phyloP scores from a whole-genome alignment of 2,888 invertebrate genomes.

The Lypha dubia region DNA sequence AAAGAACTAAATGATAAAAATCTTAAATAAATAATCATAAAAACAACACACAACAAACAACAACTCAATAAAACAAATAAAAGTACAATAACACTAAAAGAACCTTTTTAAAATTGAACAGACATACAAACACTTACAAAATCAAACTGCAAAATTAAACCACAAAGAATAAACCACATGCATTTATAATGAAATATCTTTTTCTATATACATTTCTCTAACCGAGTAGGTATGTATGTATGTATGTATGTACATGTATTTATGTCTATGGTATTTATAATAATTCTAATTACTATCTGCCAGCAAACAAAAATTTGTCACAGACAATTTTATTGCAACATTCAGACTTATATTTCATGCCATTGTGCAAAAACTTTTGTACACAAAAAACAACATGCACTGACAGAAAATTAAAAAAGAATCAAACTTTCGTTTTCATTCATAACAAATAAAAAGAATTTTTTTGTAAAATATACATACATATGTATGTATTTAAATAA shows the following conservation, averaged over 20 bases:
- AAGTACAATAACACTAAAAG: slow-evolving; percentile 73
- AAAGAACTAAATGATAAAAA: slow-evolving; percentile 56
- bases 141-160: background rate
- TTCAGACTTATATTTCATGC: background rate
- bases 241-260: too few relatives aligned
- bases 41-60: slow-evolving; percentile 52
- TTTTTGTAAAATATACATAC: too few relatives aligned
- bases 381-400: background rate
- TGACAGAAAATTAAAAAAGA: slow-evolving; percentile 27
- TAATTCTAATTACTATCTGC: slow-evolving; percentile 42
- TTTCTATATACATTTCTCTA: background rate
- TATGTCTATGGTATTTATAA: background rate
- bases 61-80: slow-evolving; percentile 47
- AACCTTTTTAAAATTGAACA: slow-evolving; percentile 5
- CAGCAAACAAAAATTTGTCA: background rate
- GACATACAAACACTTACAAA: too few relatives aligned
- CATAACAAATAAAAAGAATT: slow-evolving; percentile 17
- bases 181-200: background rate
- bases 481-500: background rate
- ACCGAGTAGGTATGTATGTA: too few relatives aligned
- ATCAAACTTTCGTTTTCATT: slow-evolving; percentile 69
- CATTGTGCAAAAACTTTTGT: background rate
- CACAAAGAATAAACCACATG: too few relatives aligned
- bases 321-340: slow-evolving; percentile 35
- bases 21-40: slow-evolving; percentile 65